These are phyloP conservation scores for Paedocypris sp. DNA, from an alignment of 2,113 vertebrate genomes.

Conservation along the genomic window DNA sequence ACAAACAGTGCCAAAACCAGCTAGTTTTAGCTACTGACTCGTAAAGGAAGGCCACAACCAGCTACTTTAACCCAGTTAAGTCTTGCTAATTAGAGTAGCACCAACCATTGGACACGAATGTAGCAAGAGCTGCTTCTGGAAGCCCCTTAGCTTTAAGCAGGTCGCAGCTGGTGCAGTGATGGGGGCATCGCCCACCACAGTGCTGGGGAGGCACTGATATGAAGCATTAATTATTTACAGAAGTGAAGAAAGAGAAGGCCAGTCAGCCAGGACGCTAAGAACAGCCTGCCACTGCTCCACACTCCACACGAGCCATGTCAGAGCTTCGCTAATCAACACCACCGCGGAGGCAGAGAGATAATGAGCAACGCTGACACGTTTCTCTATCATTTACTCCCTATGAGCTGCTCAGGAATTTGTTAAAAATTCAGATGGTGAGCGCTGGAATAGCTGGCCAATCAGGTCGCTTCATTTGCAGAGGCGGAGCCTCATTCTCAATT, in stretches of 20 bases:
- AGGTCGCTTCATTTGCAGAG: neutral
- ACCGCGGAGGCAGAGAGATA: slow-evolving; percentile 2
- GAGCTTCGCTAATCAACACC: slow-evolving; percentile 12
- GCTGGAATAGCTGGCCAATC: neutral
- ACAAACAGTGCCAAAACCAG: neutral
- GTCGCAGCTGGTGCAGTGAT: slow-evolving; percentile 13
- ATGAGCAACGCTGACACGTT: slow-evolving; percentile 18
- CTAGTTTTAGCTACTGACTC: neutral
- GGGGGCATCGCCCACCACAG: neutral
- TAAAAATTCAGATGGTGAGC: neutral
- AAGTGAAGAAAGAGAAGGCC: neutral
- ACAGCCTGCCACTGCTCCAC: slow-evolving; percentile 8
- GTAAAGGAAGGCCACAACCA: neutral
- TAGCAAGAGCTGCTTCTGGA: slow-evolving; percentile 9
- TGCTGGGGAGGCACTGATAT: slow-evolving; percentile 16
- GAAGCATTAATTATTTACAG: slow-evolving; percentile 27
- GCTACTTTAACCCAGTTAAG: slow-evolving; percentile 7
- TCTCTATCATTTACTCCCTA: slow-evolving; percentile 7
- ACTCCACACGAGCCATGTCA: slow-evolving; percentile 12
- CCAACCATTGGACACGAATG: neutral
- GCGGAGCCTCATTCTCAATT: no score
- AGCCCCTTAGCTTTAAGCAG: slow-evolving; percentile 16
- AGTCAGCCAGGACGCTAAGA: slow-evolving; percentile 1
- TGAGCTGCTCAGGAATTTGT: neutral
- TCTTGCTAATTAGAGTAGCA: neutral